Percentiles rank a stretch among this genome's conserved stretches.
These are phyloP conservation scores for Coremacera marginata DNA, from an alignment of 2,888 invertebrate species.

Conservation along the genomic window DNA sequence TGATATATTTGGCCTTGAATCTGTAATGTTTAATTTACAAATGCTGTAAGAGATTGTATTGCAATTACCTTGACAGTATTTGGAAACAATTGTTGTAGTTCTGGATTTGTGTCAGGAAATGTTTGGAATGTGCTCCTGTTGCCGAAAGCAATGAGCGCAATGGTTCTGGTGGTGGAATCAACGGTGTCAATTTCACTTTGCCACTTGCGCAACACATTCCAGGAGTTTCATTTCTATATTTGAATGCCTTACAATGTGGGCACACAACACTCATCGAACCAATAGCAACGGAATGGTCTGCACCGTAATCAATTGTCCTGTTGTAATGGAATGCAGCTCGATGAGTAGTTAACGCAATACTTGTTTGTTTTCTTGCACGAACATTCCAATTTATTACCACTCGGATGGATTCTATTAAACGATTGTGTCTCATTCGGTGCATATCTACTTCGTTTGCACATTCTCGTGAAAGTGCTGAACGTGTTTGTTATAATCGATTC, in stretches of 20 bases:
- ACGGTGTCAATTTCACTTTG: not conserved
- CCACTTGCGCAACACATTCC: too few species aligned
- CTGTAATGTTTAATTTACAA: not conserved
- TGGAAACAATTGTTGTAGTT: constrained; percentile 3
- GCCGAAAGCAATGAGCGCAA: not conserved
- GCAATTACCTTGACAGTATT: not conserved
- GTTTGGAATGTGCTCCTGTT: not conserved
- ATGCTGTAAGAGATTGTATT: too few species aligned
- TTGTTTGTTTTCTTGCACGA: not conserved
- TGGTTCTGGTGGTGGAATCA: too few species aligned
- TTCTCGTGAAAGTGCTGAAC: constrained; percentile 21
- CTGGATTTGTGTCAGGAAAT: not conserved
- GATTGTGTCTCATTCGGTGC: not conserved
- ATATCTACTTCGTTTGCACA: too few species aligned
- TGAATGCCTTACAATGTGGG: too few species aligned
- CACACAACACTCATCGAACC: too few species aligned
- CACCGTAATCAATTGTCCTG: too few species aligned
- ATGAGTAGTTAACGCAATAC: not conserved
- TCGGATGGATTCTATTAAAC: not conserved
- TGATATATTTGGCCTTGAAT: constrained; percentile 29
- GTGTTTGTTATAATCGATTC: constrained; percentile 36
- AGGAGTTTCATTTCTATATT: too few species aligned
- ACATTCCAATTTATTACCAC: not conserved
- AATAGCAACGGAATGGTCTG: too few species aligned
- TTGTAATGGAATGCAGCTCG: not conserved